Percentiles rank a stretch among this genome's conserved stretches.
Conservation (phyloP, 2,113 vertebrate species). For the Lonchura striata region DNA sequence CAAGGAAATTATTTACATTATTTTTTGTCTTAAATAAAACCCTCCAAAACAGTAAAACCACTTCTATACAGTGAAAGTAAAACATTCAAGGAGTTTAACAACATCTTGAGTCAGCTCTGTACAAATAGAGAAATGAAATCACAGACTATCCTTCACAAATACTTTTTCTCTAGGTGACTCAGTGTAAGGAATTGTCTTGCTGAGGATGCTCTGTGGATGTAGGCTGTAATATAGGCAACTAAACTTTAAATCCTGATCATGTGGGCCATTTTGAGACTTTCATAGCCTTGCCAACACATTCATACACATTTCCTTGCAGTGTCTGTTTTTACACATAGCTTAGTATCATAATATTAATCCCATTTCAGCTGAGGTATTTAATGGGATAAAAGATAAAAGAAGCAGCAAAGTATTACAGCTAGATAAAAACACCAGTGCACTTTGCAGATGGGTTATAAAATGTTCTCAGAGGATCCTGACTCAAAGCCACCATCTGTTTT, state of each 20-base stretch:
- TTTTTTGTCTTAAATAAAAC: not conserved
- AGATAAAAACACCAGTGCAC: not conserved
- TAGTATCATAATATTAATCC: slow-evolving; percentile 16
- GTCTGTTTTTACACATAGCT: slow-evolving; percentile 5
- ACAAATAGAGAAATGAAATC: not conserved
- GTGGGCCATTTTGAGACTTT: not conserved
- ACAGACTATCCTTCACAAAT: not conserved
- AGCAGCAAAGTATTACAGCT: not conserved
- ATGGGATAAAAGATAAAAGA: slow-evolving; percentile 29
- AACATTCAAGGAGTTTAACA: not conserved
- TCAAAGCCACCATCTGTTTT: slow-evolving; percentile 8
- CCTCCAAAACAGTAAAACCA: not conserved
- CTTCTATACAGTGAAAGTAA: not conserved
- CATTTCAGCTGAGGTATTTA: slow-evolving; percentile 33
- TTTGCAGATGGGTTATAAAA: slow-evolving; percentile 31
- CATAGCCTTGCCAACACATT: not conserved
- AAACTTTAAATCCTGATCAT: not conserved
- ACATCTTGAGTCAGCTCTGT: not conserved
- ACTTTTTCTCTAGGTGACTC: not conserved
- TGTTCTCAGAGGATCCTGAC: slow-evolving; percentile 10
- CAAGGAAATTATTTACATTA: not conserved
- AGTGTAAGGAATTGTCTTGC: not conserved
- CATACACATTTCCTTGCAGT: not conserved
- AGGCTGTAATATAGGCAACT: not conserved
- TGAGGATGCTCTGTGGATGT: not conserved